phyloP scores from a whole-genome alignment of 2,888 invertebrate species.

The Caenorhabditis drosophilae region DNA sequence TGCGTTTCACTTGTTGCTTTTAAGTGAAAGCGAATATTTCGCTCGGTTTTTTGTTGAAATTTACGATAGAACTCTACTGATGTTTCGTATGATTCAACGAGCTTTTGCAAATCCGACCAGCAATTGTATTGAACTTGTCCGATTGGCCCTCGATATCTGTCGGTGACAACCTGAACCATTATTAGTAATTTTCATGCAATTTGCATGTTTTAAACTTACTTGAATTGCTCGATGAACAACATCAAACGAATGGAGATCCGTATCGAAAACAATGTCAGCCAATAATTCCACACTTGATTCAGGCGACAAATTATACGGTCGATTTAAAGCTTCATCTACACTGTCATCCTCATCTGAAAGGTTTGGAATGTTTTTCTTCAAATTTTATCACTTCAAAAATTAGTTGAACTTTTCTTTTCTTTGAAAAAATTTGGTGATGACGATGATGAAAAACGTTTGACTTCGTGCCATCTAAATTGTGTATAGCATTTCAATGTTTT shows the following conservation, averaged over 20 bases:
- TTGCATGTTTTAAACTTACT: conserved; percentile 18
- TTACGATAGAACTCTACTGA: conserved; percentile 29
- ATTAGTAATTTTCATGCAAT: too few relatives aligned
- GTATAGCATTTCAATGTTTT: conserved; percentile 5
- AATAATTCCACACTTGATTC: conserved; percentile 26
- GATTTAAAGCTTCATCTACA: not conserved
- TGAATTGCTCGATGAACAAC: conserved; percentile 60
- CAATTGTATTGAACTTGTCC: conserved; percentile 16
- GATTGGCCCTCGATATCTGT: conserved; percentile 22
- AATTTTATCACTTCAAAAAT: too few relatives aligned
- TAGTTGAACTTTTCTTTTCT: not conserved
- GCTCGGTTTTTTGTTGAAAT: conserved; percentile 28
- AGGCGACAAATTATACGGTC: conserved; percentile 22
- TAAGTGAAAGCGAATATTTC: conserved; percentile 22
- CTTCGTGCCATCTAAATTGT: conserved; percentile 13
- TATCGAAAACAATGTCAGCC: conserved; percentile 48
- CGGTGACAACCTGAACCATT: conserved; percentile 39
- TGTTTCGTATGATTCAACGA: conserved; percentile 18
- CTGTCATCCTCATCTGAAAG: conserved; percentile 1
- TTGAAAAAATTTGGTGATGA: conserved; percentile 13
- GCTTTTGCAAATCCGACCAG: conserved; percentile 34
- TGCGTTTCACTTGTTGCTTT: conserved; percentile 20
- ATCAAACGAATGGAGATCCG: conserved; percentile 59
- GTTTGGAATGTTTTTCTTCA: too few relatives aligned
- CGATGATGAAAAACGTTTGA: conserved; percentile 12